Percentiles rank a stretch among this genome's conserved stretches.
Conservation (phyloP, 2,797 vertebrate genomes). For the Rhabdophis nuchalis region DNA sequence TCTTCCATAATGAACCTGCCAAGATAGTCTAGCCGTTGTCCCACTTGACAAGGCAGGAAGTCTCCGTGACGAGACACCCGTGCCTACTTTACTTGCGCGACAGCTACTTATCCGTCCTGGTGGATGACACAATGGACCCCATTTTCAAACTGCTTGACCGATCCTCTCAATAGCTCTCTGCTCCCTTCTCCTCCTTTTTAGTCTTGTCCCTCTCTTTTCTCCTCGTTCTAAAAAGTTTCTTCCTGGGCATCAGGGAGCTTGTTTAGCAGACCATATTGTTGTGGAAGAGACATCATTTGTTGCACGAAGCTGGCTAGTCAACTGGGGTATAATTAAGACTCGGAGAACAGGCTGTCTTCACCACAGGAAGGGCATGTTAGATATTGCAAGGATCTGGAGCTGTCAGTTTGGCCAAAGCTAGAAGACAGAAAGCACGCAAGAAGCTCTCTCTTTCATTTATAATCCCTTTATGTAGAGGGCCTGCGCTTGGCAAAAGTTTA, state of each 20-base stretch:
- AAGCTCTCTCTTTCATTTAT: conserved; percentile 93
- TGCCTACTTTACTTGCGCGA: conserved; percentile 60
- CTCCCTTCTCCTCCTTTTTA: conserved; percentile 67
- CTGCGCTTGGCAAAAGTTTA: conserved; percentile 79
- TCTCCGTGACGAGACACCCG: conserved; percentile 38
- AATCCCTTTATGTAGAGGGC: conserved; percentile 88
- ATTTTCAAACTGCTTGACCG: background rate
- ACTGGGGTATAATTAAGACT: conserved; percentile 93
- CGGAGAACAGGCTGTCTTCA: conserved; percentile 92
- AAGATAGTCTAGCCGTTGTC: conserved; percentile 61
- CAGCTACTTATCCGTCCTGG: conserved; percentile 41
- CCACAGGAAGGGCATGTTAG: conserved; percentile 92
- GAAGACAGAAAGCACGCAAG: conserved; percentile 82
- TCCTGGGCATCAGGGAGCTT: conserved; percentile 70
- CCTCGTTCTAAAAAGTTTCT: conserved; percentile 67
- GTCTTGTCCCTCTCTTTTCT: conserved; percentile 65
- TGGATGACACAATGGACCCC: conserved; percentile 41
- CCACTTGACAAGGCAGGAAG: conserved; percentile 68
- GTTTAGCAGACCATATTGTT: conserved; percentile 87
- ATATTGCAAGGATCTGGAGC: conserved; percentile 90
- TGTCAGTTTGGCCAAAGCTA: conserved; percentile 83
- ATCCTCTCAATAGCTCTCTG: conserved; percentile 50
- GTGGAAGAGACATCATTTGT: conserved; percentile 83
- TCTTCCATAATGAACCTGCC: conserved; percentile 78
- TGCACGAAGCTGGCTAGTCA: conserved; percentile 89